Evolutionary conservation across 2,113 vertebrate genomes (phyloP).

Genomic region (Anser cygnoides): DNA sequence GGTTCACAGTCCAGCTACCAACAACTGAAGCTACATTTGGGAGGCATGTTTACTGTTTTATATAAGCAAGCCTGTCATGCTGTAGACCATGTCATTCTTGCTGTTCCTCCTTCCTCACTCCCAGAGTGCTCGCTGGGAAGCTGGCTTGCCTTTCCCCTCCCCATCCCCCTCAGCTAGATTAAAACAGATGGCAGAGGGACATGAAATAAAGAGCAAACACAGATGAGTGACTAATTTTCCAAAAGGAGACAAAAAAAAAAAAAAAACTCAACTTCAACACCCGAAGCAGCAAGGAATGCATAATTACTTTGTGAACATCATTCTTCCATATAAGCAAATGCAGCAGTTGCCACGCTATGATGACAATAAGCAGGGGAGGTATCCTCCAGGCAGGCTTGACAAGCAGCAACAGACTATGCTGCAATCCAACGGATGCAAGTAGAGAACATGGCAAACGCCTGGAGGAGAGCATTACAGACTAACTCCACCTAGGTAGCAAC

Average conservation of each 20-base stretch:
- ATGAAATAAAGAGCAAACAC: conserved; percentile 28
- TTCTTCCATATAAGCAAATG: background rate
- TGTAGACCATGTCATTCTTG: background rate
- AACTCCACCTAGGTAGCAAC: background rate
- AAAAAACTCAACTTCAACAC: background rate
- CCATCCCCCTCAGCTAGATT: background rate
- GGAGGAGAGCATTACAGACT: background rate
- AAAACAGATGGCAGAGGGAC: conserved; percentile 53
- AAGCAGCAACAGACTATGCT: background rate
- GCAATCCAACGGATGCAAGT: background rate
- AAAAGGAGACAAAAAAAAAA: background rate
- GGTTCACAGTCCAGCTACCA: background rate
- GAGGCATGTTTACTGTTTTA: background rate
- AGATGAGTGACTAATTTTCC: conserved; percentile 28
- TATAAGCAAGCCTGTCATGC: background rate
- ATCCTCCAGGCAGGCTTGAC: background rate
- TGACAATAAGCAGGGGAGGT: background rate
- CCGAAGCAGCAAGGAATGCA: conserved; percentile 8
- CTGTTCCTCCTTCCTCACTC: background rate
- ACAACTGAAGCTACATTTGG: background rate
- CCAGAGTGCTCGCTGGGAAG: background rate
- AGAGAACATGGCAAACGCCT: background rate
- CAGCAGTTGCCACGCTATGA: background rate
- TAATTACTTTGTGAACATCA: conserved; percentile 9
- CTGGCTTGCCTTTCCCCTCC: background rate